phyloP scores from a whole-genome alignment of 2,888 invertebrate species.

The Melanostoma mellinum region DNA sequence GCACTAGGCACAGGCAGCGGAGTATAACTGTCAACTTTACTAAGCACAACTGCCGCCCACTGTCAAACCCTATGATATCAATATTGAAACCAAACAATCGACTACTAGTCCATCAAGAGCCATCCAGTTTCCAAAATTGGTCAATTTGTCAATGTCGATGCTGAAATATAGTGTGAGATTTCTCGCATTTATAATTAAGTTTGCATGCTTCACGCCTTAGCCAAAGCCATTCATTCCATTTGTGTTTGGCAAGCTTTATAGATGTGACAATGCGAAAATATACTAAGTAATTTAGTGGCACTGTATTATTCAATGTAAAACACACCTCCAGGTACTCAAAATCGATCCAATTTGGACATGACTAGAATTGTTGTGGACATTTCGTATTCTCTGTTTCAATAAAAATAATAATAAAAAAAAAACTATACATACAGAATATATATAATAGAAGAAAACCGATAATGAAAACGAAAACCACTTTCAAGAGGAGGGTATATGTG shows the following conservation, averaged over 20 bases:
- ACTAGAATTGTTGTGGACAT: constrained; percentile 8
- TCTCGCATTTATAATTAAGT: constrained; percentile 60
- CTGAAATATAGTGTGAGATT: constrained; percentile 48
- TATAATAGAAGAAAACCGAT: constrained; percentile 3
- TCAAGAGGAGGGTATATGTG: background rate
- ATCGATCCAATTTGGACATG: constrained; percentile 49
- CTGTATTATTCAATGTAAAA: constrained; percentile 49
- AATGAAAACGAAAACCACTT: constrained; percentile 10
- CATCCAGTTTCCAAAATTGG: constrained; percentile 66
- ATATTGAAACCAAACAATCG: constrained; percentile 10
- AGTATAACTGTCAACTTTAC: too few species aligned
- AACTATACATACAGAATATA: background rate
- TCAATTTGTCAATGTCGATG: constrained; percentile 55
- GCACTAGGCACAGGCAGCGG: too few species aligned
- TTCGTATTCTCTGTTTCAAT: background rate
- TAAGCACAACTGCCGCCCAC: constrained; percentile 16
- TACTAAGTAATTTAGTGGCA: constrained; percentile 28
- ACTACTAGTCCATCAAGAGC: constrained; percentile 41
- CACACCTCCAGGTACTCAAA: constrained; percentile 52
- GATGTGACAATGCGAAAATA: constrained; percentile 25
- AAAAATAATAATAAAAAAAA: background rate
- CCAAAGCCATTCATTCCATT: constrained; percentile 46
- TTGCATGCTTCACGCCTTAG: constrained; percentile 50
- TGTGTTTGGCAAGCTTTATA: constrained; percentile 12
- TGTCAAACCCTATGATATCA: constrained; percentile 9